Evolutionary conservation across 2,797 vertebrate genomes (phyloP).

Genomic region (Microcaecilia unicolor): DNA sequence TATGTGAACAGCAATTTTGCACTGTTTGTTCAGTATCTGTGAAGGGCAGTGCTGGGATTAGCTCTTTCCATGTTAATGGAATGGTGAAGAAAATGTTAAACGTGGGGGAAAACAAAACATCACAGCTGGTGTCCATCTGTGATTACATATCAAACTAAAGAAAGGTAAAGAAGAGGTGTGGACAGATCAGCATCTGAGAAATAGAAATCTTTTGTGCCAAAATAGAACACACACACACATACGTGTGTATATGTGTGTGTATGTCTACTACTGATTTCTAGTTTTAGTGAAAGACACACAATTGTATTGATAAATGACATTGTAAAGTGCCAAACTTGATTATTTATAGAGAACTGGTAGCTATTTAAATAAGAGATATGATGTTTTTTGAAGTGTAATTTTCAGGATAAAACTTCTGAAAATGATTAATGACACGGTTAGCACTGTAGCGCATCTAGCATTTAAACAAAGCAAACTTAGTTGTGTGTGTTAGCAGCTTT

Average conservation of each 20-base stretch:
- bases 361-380: background rate
- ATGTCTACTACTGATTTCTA: background rate
- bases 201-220: slow-evolving; percentile 11
- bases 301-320: background rate
- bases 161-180: no score
- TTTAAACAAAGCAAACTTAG: no score
- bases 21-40: no score
- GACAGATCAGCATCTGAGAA: no score
- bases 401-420: background rate
- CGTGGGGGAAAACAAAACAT: no score
- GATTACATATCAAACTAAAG: background rate
- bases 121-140: slow-evolving; percentile 39
- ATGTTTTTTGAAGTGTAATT: slow-evolving; percentile 10
- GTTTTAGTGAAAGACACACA: no score
- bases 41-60: no score
- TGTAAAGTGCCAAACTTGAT: slow-evolving; percentile 14
- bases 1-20: no score
- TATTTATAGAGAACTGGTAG: slow-evolving; percentile 13
- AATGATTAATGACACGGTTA: background rate
- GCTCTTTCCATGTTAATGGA: slow-evolving; percentile 49
- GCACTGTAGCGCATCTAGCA: background rate
- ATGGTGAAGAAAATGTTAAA: no score
- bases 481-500: no score
- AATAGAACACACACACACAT: no score
- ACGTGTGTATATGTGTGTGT: slow-evolving; percentile 4